phyloP scores from a whole-genome alignment of 2,888 invertebrate genomes.

The Neoaliturus tenellus region DNA sequence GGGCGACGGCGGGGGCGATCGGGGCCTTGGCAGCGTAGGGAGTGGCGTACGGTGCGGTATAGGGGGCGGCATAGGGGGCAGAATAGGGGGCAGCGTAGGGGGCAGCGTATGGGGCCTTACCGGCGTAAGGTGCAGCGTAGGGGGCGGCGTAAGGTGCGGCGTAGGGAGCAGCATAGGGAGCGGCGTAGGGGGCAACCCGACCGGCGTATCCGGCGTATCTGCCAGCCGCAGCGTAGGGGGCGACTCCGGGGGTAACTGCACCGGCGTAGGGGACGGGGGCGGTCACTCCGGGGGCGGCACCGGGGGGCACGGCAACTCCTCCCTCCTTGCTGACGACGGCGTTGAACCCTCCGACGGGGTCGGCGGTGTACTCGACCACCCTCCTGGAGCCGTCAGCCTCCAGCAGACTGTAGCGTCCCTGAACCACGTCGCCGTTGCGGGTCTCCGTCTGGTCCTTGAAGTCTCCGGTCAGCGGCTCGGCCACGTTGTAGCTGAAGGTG shows the following conservation, averaged over 20 bases:
- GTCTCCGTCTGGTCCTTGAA: slow-evolving; percentile 65
- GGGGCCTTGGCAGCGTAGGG: slow-evolving; percentile 55
- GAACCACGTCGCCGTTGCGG: slow-evolving; percentile 66
- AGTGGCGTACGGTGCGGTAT: slow-evolving; percentile 16
- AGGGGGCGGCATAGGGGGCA: slow-evolving; percentile 60
- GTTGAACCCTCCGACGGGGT: slow-evolving; percentile 72
- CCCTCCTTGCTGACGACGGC: slow-evolving; percentile 67
- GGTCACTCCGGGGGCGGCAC: slow-evolving; percentile 65
- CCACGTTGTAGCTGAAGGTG: slow-evolving; percentile 66
- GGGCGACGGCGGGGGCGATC: slow-evolving; percentile 9
- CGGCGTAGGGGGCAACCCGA: slow-evolving; percentile 40
- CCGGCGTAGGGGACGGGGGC: slow-evolving; percentile 61
- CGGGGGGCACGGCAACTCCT: slow-evolving; percentile 61
- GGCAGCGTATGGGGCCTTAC: slow-evolving; percentile 33
- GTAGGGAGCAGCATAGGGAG: slow-evolving; percentile 55
- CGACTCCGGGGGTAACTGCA: slow-evolving; percentile 15
- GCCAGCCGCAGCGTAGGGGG: slow-evolving; percentile 42
- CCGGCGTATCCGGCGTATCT: slow-evolving; percentile 29
- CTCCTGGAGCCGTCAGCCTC: slow-evolving; percentile 85
- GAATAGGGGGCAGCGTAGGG: slow-evolving; percentile 53
- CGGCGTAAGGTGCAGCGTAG: slow-evolving; percentile 41
- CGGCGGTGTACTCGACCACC: slow-evolving; percentile 76
- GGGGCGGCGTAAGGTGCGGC: slow-evolving; percentile 19
- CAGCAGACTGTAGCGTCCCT: slow-evolving; percentile 64
- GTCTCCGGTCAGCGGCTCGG: slow-evolving; percentile 66